Base-by-base conservation (phyloP, 2,113 vertebrate species). In the Rana temporaria region DNA sequence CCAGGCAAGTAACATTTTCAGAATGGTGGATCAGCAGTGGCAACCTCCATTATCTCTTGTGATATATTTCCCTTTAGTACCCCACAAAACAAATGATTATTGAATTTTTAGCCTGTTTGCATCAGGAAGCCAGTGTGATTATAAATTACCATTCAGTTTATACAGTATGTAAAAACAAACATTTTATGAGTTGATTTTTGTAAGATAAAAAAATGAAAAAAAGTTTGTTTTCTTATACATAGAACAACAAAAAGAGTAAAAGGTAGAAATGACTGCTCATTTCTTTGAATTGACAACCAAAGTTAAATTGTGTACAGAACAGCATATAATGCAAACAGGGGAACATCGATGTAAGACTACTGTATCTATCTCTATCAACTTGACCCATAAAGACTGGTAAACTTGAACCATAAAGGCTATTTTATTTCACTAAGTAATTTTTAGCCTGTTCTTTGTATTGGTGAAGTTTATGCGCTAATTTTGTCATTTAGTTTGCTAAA, bases 391-490 rank as follows among this genome's bases (percentile, higher is more conserved):
- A 30, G 3, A 30, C 26, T 30, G 26, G 1, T 30, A 30, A 74
- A 60, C 56, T 52, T 64, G 72, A 62, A 56, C 30, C 17, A 59
- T 42, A 75, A 62, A 62, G 42, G 1, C 30, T 38, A 8, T 48
- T 62, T 19, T 62, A 12, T 22, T 75, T 20, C 32, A 8, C 19
- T 74, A 59, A 73, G 24, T 73, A 53, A 59, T 60, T 59, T 74
- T 59, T 59, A 74, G 55, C n/a, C 26, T 74, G 71, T 42, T 75
- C 32, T 42, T 18, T 71, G 57, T 63, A 52, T 71, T 71, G 19
- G 5, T 81, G 16, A 26, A n/a, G 56, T 62, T 62, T 68, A 79
- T 67, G 64, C 22, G 64, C 32, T 48, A 69, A 67, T 79, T 18
- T 79, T 69, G 66, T 38, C n/a, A 32, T 73, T 78, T 72, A 20